Base-by-base conservation (phyloP, 2,888 invertebrate genomes). In the Tridacna gigas region DNA sequence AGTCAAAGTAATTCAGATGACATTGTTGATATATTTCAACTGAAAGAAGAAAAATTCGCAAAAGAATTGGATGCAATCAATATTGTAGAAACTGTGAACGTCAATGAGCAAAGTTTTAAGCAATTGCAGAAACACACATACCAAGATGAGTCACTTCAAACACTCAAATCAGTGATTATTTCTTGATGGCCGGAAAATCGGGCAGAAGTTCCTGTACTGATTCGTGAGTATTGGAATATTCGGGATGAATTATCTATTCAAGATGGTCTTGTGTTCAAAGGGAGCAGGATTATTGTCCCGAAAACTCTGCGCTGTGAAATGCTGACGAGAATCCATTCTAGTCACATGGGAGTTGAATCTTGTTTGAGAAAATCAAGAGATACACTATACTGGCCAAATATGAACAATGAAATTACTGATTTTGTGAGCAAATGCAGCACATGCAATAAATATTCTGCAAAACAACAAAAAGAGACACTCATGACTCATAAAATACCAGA, bases 401-500 rank as follows among this genome's bases (percentile, higher is more conserved):
- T 84, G 79, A 86, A 69, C 47, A n/a, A 67, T 15, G 83, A 76
- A 63, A 71, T 83, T 9, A 73, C 61, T 56, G 83, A 78, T 20
- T 77, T 61, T 74, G 69, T 84, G n/a, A n/a, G n/a, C n/a, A n/a
- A n/a, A n/a, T n/a, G n/a, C n/a, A n/a, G n/a, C n/a, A n/a, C n/a
- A n/a, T n/a, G n/a, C n/a, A n/a, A n/a, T n/a, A n/a, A n/a, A 28
- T 74, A 73, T 28, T 71, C 76, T 47, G 37, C 47, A 0, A 69
- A 81, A 66, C 83, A 85, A 79, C 63, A 45, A 20, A 79, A 82
- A 60, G 83, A 88, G 51, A 56, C 85, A 18, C 67, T 89, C 11
- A 65, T 77, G 15, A 18, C 80, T 22, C 82, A 83, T 60, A 71
- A 77, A 18, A 60, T 80, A 71, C 83, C 81, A n/a, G 47, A 76